Conservation (phyloP, 30 jellyfish, hydroid and myxozoan genomes). For the Mastigias papua region DNA sequence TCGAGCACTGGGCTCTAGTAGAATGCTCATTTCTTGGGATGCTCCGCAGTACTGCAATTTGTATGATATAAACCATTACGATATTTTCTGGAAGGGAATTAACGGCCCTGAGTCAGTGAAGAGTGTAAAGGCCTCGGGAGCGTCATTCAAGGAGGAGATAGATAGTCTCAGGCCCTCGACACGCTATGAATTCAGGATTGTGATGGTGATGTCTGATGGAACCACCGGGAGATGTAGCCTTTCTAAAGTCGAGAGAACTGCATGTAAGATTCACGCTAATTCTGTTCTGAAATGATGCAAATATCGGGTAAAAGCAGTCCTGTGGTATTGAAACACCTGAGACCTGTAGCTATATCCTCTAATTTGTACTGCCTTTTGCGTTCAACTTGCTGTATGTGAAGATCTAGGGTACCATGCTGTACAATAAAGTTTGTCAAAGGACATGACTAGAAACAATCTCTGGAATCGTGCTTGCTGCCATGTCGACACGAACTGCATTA, state of each 20-base stretch:
- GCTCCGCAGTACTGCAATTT: conserved; percentile 20
- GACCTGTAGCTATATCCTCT: too few species aligned
- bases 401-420: too few species aligned
- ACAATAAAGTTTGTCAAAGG: too few species aligned
- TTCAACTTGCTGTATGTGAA: too few species aligned
- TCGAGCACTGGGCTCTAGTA: conserved; percentile 31
- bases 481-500: too few species aligned
- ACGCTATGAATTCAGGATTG: conserved; percentile 61
- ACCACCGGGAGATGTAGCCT: conserved; percentile 64
- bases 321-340: not conserved
- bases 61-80: conserved; percentile 36
- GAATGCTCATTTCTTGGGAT: conserved; percentile 44
- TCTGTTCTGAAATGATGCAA: conserved; percentile 6
- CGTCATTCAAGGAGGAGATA: conserved; percentile 39
- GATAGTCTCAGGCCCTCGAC: conserved; percentile 50
- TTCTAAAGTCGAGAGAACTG: conserved; percentile 45
- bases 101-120: conserved; percentile 35
- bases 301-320: not conserved
- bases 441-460: too few species aligned
- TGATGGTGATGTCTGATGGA: conserved; percentile 56
- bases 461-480: too few species aligned
- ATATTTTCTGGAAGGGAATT: conserved; percentile 33
- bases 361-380: too few species aligned
- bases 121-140: conserved; percentile 35
- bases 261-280: conserved; percentile 18